Evolutionary conservation across 1,140 invertebrate genomes (phyloP).

Genomic region (Brachionus angularis): DNA sequence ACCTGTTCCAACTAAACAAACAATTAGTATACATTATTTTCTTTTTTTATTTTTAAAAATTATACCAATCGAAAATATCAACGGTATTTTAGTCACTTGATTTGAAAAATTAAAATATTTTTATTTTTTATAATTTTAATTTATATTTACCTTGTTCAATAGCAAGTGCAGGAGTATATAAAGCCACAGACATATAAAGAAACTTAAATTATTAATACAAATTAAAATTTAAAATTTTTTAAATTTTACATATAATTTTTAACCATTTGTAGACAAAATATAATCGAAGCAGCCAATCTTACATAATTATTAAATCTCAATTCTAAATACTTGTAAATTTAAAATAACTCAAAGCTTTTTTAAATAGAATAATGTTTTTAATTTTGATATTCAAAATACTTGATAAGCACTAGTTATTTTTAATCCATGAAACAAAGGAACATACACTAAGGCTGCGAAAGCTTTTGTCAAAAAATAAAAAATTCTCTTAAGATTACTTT

Average conservation of each 20-base stretch:
- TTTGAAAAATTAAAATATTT: neutral
- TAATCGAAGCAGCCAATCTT: neutral
- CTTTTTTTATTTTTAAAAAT: neutral
- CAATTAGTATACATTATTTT: neutral
- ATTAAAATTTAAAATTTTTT: neutral
- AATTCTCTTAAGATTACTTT: conserved; percentile 5
- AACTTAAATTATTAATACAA: conserved; percentile 53
- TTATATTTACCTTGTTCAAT: conserved; percentile 73
- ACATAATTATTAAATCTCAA: conserved; percentile 32
- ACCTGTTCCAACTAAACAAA: conserved; percentile 32
- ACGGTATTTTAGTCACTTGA: conserved; percentile 23
- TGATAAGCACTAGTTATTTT: conserved; percentile 54
- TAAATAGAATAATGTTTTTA: no score
- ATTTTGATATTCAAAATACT: neutral
- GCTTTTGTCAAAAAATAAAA: conserved; percentile 49
- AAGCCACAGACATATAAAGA: conserved; percentile 84
- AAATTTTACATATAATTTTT: neutral
- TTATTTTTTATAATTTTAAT: neutral
- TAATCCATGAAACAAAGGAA: conserved; percentile 55
- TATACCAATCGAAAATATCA: conserved; percentile 37
- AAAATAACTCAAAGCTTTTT: no score
- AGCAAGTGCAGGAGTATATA: conserved; percentile 85
- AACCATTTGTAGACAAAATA: conserved; percentile 42
- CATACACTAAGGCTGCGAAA: conserved; percentile 49
- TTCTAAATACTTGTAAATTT: conserved; percentile 64